Conservation (phyloP, 1,140 invertebrate species). For the Planococcus citri region DNA sequence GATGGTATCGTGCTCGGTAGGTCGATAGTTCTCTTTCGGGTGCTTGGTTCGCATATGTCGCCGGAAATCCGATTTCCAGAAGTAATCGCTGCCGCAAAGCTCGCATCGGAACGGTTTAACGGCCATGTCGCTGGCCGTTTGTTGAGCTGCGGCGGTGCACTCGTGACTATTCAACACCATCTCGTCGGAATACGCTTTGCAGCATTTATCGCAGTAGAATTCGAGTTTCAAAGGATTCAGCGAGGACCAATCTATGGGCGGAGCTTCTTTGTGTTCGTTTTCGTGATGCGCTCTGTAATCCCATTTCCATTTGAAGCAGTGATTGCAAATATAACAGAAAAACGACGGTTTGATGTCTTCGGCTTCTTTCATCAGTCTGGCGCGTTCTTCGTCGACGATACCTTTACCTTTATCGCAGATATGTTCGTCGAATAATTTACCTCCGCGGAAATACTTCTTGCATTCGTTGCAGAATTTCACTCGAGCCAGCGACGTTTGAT, state of each 20-base stretch:
- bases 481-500: neutral
- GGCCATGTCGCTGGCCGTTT: neutral
- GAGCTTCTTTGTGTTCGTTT: conserved; percentile 2
- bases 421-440: neutral
- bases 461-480: conserved; percentile 8
- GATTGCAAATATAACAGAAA: neutral
- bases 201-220: neutral
- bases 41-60: conserved; percentile 9
- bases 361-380: neutral
- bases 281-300: neutral
- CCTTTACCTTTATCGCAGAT: neutral
- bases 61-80: neutral
- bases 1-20: conserved; percentile 9
- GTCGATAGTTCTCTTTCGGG: conserved; percentile 9
- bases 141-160: neutral
- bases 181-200: neutral
- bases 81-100: neutral
- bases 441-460: neutral
- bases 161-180: neutral
- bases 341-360: neutral
- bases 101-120: neutral
- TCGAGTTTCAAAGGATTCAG: neutral
- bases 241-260: neutral
- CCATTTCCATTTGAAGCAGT: neutral
- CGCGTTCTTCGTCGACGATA: neutral